Evolutionary conservation across 2,888 invertebrate species (phyloP), one percentile per base, ranked within the genome.

Genomic region (Eupithecia subumbrata): DNA sequence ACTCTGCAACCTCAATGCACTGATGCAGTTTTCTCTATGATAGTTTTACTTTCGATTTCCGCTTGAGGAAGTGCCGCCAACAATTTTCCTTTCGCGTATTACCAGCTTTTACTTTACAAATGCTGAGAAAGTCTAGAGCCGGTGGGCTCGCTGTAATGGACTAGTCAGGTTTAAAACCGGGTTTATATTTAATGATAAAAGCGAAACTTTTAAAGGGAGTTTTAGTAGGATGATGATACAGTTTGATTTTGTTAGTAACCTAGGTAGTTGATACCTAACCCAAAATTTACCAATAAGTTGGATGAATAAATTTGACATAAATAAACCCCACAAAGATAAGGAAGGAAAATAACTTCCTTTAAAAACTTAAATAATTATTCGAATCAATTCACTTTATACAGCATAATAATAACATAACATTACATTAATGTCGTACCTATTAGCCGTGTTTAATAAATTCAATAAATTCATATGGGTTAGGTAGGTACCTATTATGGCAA

Each of bases 1-100:
- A 22, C 60, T 37, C 37, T 37, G 37, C 75, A 75, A 76, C 69
- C 76, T 69, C 64, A 60, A 74, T 80, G 81, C 81, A 82, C 45
- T 67, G 34, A 83, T 91, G 90, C 90, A 91, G 90, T 93, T 94
- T 93, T 93, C 93, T 92, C 94, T 84, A 88, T 88, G 86, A 86
- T 85, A 87, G 86, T 78, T 90, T 89, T 88, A 93, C 94, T 94
- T 94, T 94, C 94, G 88, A 91, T 94, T 94, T 94, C 92, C 93
- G 90, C 90, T 93, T 84, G 90, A 93, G 94, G 94, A 94, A 94
- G 92, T 93, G 87, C 79, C 72, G 75, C 82, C 81, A 82, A 82
- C 84, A 86, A 90, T 93, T 94, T 94, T 94, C 93, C 92, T 93
- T 92, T 93, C 89, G 87, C 88, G 84, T 88, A 86, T 86, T 85